Conservation (phyloP, 2,113 vertebrate genomes). For the Siphamia tubifer region DNA sequence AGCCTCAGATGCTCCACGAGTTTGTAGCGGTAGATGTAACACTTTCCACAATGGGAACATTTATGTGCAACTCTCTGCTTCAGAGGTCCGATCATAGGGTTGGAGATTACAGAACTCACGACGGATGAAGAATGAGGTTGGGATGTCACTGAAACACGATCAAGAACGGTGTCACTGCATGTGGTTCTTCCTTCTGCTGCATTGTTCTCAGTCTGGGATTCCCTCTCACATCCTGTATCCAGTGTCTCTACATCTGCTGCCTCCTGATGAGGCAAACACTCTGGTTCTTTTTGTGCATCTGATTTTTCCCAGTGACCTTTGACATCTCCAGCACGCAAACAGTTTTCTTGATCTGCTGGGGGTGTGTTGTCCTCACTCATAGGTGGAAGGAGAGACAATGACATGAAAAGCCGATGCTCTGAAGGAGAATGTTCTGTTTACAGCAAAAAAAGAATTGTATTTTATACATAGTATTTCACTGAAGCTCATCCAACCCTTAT, state of each 20-base stretch:
- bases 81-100: not conserved
- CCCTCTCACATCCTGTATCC: not conserved
- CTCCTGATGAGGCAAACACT: not conserved
- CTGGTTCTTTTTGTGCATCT: slow-evolving; percentile 1
- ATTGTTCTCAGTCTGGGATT: not conserved
- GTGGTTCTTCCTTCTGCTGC: not conserved
- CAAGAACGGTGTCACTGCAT: not conserved
- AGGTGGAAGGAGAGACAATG: slow-evolving; percentile 27
- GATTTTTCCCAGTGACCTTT: not conserved
- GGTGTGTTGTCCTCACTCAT: not conserved
- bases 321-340: not conserved
- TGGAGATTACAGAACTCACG: not conserved
- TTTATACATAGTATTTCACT: too few species aligned
- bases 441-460: slow-evolving; percentile 2
- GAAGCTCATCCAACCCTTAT: too few species aligned
- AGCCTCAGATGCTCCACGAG: slow-evolving; percentile 53
- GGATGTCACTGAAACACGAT: not conserved
- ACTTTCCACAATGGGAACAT: slow-evolving; percentile 53
- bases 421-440: slow-evolving; percentile 22
- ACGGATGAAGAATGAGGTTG: slow-evolving; percentile 5
- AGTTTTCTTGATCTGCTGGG: not conserved
- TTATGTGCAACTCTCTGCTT: slow-evolving; percentile 44
- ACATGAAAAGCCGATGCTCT: slow-evolving; percentile 42
- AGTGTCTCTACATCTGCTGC: not conserved
- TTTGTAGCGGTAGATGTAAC: slow-evolving; percentile 48